phyloP scores from a whole-genome alignment of 2,888 invertebrate species.

The Mythimna ferrago region DNA sequence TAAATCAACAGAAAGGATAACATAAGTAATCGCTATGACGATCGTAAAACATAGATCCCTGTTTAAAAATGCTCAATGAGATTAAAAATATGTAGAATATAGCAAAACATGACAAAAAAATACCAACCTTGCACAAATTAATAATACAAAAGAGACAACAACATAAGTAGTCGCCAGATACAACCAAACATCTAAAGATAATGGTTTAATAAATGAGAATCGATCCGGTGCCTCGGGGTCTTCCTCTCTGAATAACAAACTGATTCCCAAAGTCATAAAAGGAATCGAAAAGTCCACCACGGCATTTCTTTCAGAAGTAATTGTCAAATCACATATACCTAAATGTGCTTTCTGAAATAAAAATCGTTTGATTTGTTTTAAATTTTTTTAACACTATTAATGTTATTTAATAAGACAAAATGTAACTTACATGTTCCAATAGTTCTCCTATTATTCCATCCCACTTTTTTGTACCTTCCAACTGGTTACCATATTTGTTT shows the following conservation, averaged over 20 bases:
- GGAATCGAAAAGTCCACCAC: conserved; percentile 98
- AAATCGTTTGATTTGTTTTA: background rate
- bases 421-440: conserved; percentile 92
- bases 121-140: conserved; percentile 94
- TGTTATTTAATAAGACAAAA: background rate
- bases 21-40: no score
- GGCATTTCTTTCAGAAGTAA: conserved; percentile 96
- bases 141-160: conserved; percentile 95
- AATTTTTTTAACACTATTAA: no score
- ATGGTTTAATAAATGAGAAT: conserved; percentile 96
- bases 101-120: background rate
- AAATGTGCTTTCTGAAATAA: conserved; percentile 96
- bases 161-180: conserved; percentile 96
- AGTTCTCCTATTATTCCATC: conserved; percentile 94
- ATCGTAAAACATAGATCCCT: background rate
- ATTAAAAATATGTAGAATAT: background rate
- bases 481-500: conserved; percentile 92
- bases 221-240: conserved; percentile 94
- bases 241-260: conserved; percentile 95
- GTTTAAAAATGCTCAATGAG: background rate
- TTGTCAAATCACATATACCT: conserved; percentile 98
- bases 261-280: conserved; percentile 98
- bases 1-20: no score
- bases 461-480: conserved; percentile 93
- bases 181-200: conserved; percentile 96